Percentiles rank a stretch among this genome's conserved stretches.
Conservation (phyloP, 2,797 vertebrate genomes). For the Sebastes itinus region DNA sequence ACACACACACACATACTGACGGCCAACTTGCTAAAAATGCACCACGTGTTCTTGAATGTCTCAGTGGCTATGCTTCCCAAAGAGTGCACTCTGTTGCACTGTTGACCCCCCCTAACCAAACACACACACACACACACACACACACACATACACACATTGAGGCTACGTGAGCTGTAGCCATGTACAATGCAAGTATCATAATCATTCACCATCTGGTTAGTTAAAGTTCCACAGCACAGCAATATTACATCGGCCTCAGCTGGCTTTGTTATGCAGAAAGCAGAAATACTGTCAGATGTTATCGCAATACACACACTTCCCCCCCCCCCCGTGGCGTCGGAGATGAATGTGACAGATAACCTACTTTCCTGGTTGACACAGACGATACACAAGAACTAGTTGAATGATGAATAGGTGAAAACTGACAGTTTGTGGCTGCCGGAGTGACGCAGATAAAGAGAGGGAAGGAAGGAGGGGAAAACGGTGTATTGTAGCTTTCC, state of each 20-base stretch:
- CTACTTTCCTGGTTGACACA: slow-evolving; percentile 49
- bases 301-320: slow-evolving; percentile 28
- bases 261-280: slow-evolving; percentile 67
- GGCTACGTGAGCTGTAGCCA: slow-evolving; percentile 58
- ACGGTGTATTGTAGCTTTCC: not conserved
- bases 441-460: slow-evolving; percentile 1
- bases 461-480: not conserved
- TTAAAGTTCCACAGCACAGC: slow-evolving; percentile 73
- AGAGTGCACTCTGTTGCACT: slow-evolving; percentile 68
- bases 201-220: slow-evolving; percentile 70
- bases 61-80: slow-evolving; percentile 79
- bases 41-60: slow-evolving; percentile 80
- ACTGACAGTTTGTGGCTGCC: slow-evolving; percentile 39
- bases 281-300: slow-evolving; percentile 56
- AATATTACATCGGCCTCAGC: slow-evolving; percentile 64
- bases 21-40: slow-evolving; percentile 66
- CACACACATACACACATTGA: slow-evolving; percentile 29
- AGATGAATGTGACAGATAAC: slow-evolving; percentile 62
- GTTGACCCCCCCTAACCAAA: slow-evolving; percentile 27
- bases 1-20: slow-evolving; percentile 35
- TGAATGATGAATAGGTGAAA: slow-evolving; percentile 19
- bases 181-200: slow-evolving; percentile 59
- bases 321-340: slow-evolving; percentile 13
- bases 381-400: slow-evolving; percentile 11
- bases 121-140: slow-evolving; percentile 28